Evolutionary conservation across 2,113 vertebrate species (phyloP).

Genomic region (Ginglymostoma cirratum): DNA sequence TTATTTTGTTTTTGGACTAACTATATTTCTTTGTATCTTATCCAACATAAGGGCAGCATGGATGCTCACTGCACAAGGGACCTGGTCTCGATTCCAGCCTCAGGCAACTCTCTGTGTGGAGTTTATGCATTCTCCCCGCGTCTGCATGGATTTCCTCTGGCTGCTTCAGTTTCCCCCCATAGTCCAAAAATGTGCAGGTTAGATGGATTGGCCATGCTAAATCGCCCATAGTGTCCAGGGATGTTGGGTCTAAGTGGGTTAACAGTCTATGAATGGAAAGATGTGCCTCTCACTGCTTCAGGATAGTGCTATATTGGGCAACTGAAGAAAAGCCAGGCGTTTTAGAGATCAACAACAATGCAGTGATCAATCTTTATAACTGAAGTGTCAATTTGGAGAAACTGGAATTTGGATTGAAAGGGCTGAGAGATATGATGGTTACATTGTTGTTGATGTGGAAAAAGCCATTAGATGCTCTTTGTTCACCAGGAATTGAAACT

Average conservation of each 20-base stretch:
- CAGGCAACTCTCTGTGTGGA: no score
- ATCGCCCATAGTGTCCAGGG: no score
- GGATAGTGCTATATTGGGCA: not conserved
- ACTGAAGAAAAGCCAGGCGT: not conserved
- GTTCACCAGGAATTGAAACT: not conserved
- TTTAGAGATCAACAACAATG: constrained; percentile 1
- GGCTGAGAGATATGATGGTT: not conserved
- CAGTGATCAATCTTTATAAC: not conserved
- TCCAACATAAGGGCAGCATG: no score
- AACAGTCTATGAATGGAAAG: not conserved
- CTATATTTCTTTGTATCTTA: not conserved
- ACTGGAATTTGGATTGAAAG: not conserved
- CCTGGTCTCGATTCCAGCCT: no score
- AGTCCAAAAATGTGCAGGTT: no score
- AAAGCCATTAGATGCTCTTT: not conserved
- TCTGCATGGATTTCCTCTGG: no score
- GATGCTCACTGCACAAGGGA: no score
- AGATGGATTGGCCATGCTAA: no score
- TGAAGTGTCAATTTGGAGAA: not conserved
- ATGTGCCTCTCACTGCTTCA: not conserved
- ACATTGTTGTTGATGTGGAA: not conserved
- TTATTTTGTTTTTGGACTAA: not conserved
- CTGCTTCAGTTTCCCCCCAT: no score
- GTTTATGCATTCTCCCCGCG: no score
- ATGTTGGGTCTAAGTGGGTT: no score